Percentiles rank a stretch among this genome's conserved stretches.
Conservation (phyloP, 2,888 invertebrate genomes). For the Eupithecia subumbrata region DNA sequence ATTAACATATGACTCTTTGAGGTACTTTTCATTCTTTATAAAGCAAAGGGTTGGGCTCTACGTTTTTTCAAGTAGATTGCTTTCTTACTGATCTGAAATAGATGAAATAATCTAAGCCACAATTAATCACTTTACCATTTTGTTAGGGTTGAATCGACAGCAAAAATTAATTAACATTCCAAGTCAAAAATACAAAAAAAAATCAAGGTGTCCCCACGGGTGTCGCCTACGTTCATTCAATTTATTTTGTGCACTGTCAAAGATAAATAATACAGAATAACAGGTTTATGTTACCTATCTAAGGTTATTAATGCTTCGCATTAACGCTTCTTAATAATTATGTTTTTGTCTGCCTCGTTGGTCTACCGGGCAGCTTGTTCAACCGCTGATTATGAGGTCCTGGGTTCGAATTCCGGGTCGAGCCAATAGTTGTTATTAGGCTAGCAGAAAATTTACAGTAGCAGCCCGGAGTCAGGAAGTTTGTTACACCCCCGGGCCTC, state of each 20-base stretch:
- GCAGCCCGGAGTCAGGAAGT: too few relatives aligned
- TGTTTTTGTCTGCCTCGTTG: too few relatives aligned
- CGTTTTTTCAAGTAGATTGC: not conserved
- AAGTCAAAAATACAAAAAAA: conserved; percentile 72
- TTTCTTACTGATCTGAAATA: not conserved
- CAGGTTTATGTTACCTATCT: not conserved
- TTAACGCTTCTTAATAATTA: too few relatives aligned
- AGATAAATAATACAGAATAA: conserved; percentile 54
- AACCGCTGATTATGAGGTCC: too few relatives aligned
- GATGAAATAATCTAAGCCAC: conserved; percentile 45
- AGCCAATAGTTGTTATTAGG: too few relatives aligned
- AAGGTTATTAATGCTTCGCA: too few relatives aligned
- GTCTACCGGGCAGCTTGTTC: too few relatives aligned
- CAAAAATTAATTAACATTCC: conserved; percentile 83
- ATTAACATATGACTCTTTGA: not conserved
- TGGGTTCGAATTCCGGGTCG: too few relatives aligned
- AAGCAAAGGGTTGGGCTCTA: not conserved
- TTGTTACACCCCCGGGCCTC: too few relatives aligned
- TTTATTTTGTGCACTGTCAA: conserved; percentile 71
- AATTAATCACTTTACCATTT: conserved; percentile 77
- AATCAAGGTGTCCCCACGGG: conserved; percentile 71
- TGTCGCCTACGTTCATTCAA: conserved; percentile 77
- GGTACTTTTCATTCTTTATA: not conserved
- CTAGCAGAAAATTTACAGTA: too few relatives aligned
- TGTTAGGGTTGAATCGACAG: conserved; percentile 79